A percentile compares a stretch with the other conserved stretches of the same genome.
phyloP scores from a whole-genome alignment of 2,797 vertebrate genomes.

The Scyliorhinus canicula region DNA sequence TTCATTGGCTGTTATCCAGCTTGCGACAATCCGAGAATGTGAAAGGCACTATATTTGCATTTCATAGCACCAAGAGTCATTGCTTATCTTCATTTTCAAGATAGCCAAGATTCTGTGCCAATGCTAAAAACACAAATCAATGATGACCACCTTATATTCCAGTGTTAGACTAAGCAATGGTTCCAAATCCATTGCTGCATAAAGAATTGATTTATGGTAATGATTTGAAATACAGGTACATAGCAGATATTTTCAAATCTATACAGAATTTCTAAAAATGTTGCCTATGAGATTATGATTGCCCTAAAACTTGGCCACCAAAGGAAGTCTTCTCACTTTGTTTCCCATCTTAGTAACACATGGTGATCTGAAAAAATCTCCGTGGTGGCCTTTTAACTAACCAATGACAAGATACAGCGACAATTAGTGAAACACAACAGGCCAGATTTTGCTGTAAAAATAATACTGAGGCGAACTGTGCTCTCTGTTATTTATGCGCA shows the following conservation, averaged over 20 bases:
- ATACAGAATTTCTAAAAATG: neutral
- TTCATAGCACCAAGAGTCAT: neutral
- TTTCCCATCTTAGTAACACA: neutral
- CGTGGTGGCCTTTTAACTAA: neutral
- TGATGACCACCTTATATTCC: neutral
- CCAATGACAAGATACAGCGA: neutral
- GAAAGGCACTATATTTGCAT: neutral
- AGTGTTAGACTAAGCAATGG: neutral
- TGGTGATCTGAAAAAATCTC: neutral
- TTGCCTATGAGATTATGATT: neutral
- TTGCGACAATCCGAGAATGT: neutral
- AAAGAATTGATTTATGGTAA: neutral
- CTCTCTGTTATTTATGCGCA: neutral
- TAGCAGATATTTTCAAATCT: neutral
- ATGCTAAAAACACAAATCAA: neutral
- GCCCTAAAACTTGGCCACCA: neutral
- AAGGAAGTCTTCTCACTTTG: neutral
- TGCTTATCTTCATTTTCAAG: neutral
- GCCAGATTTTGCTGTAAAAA: neutral
- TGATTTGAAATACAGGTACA: neutral
- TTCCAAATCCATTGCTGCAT: neutral
- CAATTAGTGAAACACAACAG: neutral
- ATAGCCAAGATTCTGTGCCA: neutral
- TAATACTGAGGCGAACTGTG: neutral
- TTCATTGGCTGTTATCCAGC: neutral